Conservation (phyloP, 2,113 vertebrate species). For the human (Homo sapiens) region DNA sequence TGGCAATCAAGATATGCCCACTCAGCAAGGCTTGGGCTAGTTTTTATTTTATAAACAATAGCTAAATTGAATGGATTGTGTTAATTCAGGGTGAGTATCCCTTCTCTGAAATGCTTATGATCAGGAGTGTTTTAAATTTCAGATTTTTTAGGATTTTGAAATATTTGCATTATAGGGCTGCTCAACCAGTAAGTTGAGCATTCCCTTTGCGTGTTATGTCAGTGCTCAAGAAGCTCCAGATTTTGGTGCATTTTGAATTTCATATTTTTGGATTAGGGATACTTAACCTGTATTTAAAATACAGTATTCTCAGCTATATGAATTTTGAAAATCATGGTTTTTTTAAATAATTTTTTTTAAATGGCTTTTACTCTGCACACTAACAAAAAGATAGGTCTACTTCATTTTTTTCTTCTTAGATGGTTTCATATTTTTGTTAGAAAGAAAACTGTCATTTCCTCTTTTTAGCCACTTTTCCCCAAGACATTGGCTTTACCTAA, state of each 20-base stretch:
- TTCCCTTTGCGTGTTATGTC: background rate
- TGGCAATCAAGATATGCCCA: background rate
- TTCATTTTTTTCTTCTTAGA: background rate
- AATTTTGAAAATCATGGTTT: constrained; percentile 13
- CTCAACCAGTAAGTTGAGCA: background rate
- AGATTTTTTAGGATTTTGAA: background rate
- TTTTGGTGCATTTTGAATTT: background rate
- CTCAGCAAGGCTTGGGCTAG: background rate
- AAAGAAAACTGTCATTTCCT: background rate
- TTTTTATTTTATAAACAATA: background rate
- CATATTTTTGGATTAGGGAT: background rate
- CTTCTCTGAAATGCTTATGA: background rate
- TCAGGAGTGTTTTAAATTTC: background rate
- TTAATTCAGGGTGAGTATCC: background rate
- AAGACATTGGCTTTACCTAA: background rate
- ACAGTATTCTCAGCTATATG: background rate
- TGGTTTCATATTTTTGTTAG: background rate
- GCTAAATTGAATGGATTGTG: background rate
- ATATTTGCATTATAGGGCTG: background rate
- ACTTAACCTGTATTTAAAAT: background rate
- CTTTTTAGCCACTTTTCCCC: background rate
- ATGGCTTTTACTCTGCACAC: background rate
- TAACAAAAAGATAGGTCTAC: background rate
- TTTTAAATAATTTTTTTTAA: background rate
- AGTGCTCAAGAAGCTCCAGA: background rate